Evolutionary conservation across 1,140 invertebrate genomes (phyloP).

Genomic region (Zaprionus camerounensis): DNA sequence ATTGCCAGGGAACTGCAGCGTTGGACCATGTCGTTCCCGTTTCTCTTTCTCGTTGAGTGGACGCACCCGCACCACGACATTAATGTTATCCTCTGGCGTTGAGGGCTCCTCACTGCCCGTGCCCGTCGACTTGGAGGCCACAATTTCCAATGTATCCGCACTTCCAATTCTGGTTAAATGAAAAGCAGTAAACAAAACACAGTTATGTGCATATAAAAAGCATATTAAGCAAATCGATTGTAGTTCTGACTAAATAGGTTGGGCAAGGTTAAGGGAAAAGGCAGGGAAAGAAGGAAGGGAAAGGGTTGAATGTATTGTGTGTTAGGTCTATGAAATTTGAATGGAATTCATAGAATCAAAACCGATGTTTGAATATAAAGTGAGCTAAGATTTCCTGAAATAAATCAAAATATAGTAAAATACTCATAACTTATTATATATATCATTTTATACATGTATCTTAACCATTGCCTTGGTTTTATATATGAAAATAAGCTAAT

Average conservation of each 20-base stretch:
- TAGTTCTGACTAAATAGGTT: background rate
- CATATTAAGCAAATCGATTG: conserved; percentile 8
- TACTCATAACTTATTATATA: too few species aligned
- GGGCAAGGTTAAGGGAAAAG: background rate
- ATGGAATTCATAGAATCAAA: background rate
- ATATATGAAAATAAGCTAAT: too few species aligned
- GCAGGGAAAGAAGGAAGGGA: background rate
- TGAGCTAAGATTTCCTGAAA: too few species aligned
- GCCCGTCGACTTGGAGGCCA: conserved; percentile 78
- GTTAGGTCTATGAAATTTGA: background rate
- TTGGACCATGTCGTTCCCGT: conserved; percentile 86
- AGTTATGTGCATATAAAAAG: conserved; percentile 29
- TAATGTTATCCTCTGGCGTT: conserved; percentile 90
- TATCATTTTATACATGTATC: too few species aligned
- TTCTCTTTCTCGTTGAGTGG: conserved; percentile 89
- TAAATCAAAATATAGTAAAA: too few species aligned
- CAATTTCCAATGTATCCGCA: conserved; percentile 80
- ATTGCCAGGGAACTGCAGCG: conserved; percentile 91
- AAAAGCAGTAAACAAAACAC: background rate
- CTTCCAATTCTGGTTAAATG: conserved; percentile 70
- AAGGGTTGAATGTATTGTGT: background rate
- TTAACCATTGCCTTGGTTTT: too few species aligned
- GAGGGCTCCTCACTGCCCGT: conserved; percentile 80
- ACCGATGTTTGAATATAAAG: too few species aligned
- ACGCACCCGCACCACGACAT: conserved; percentile 91